Evolutionary conservation across 2,113 vertebrate species (phyloP), one percentile per base, ranked within the genome.

Genomic region (Gallinago paraguaiae): DNA sequence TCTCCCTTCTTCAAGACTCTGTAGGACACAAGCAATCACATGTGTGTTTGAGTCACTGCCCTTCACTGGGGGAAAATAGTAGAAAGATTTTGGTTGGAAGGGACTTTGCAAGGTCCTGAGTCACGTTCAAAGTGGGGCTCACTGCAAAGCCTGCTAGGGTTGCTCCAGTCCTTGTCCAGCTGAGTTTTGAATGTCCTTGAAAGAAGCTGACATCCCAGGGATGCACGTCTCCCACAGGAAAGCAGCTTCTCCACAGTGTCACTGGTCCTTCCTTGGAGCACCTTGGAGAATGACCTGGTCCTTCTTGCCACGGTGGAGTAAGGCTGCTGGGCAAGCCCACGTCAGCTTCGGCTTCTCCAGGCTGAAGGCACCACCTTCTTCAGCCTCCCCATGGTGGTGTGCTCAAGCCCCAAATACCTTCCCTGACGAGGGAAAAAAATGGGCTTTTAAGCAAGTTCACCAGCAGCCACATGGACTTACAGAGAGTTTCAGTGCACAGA

Each of bases 21-120:
- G n/a, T 46, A 50, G 70, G 63, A 45, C 10, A 18, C 27, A 39
- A 72, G 20, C 39, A 13, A 13, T 11, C 6, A 2, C 0, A 0
- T 5, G 61, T 39, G 17, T 25, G 51, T 35, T 3, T 1, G 2
- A 6, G 43, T 25, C 17, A 2, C 25, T 64, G 57, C 48, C 48
- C 57, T 39, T 43, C 74, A 25, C 30, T 10, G 54, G 69, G 56
- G 18, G 35, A 50, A 68, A 39, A 74, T 12, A 57, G 61, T 6
- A 11, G 45, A 16, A 64, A 46, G 27, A 25, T 22, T 48, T 25
- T 33, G 50, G 16, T 5, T 46, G 31, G 85, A 57, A 67, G 23
- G 43, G 25, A 33, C 54, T 28, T 31, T 0, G 1, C 64, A 63
- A 71, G 14, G 37, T 70, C 54, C 77, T 3, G 23, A 81, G 50